phyloP scores from a whole-genome alignment of 2,113 vertebrate genomes.

The Hemiscyllium ocellatum region DNA sequence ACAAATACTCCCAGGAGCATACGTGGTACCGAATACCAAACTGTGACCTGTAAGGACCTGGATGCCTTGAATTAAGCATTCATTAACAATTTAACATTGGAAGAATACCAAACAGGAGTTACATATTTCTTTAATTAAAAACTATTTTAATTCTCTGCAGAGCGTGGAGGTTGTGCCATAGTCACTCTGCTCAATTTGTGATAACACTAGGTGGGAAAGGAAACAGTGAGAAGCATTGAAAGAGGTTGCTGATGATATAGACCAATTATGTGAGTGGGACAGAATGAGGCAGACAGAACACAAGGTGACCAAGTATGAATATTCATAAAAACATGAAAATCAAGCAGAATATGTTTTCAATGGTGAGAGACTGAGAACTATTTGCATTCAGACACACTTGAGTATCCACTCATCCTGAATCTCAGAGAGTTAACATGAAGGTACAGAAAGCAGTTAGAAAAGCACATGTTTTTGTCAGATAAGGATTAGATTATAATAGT shows the following conservation, averaged over 20 bases:
- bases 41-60: background rate
- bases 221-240: background rate
- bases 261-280: background rate
- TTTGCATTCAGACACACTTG: no score
- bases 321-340: background rate
- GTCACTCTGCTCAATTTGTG: background rate
- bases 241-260: background rate
- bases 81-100: background rate
- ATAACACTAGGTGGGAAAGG: background rate
- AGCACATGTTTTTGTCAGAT: no score
- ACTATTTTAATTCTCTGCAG: background rate
- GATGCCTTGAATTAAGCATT: background rate
- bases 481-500: no score
- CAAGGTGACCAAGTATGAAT: background rate
- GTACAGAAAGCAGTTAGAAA: no score
- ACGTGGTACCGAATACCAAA: background rate
- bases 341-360: background rate
- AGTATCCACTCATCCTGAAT: no score
- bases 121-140: background rate
- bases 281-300: background rate
- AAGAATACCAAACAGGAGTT: background rate
- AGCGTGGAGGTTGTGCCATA: background rate
- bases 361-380: background rate
- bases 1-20: background rate
- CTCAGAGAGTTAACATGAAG: no score